Percentiles rank a stretch among this genome's conserved stretches.
These are phyloP conservation scores for Atopsyche davidsoni DNA, from an alignment of 1,140 invertebrate species.

Conservation along the genomic window DNA sequence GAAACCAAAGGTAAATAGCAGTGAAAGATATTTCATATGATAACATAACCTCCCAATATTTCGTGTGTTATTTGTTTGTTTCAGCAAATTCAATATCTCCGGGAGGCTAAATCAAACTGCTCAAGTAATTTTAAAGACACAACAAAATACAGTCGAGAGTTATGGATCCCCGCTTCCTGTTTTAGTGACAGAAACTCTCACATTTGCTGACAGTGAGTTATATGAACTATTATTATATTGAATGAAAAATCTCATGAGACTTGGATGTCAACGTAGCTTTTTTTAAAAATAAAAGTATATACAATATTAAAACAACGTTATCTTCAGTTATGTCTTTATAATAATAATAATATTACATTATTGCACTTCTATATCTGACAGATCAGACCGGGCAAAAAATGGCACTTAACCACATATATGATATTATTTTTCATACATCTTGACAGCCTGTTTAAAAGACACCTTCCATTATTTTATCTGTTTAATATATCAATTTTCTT, in stretches of 20 bases:
- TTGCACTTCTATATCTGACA: slow-evolving; percentile 13
- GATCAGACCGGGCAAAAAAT: not conserved
- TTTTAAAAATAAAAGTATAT: not conserved
- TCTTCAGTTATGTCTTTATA: not conserved
- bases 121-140: slow-evolving; percentile 64
- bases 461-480: no score
- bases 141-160: slow-evolving; percentile 62
- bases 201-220: slow-evolving; percentile 65
- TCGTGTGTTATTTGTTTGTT: slow-evolving; percentile 26
- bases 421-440: no score
- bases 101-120: slow-evolving; percentile 58
- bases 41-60: not conserved
- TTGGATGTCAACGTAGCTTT: not conserved
- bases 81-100: slow-evolving; percentile 52
- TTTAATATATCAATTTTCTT: not conserved
- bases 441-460: no score
- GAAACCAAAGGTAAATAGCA: slow-evolving; percentile 39
- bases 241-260: not conserved
- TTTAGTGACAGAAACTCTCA: slow-evolving; percentile 81
- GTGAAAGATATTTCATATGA: slow-evolving; percentile 5
- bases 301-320: not conserved
- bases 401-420: no score
- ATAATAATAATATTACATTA: slow-evolving; percentile 24
- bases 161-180: slow-evolving; percentile 78
- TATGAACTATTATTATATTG: slow-evolving; percentile 5